A percentile compares a stretch with the other conserved stretches of the same genome.
Evolutionary conservation across 2,888 invertebrate species (phyloP).

Genomic region (Philopedon plagiatum): DNA sequence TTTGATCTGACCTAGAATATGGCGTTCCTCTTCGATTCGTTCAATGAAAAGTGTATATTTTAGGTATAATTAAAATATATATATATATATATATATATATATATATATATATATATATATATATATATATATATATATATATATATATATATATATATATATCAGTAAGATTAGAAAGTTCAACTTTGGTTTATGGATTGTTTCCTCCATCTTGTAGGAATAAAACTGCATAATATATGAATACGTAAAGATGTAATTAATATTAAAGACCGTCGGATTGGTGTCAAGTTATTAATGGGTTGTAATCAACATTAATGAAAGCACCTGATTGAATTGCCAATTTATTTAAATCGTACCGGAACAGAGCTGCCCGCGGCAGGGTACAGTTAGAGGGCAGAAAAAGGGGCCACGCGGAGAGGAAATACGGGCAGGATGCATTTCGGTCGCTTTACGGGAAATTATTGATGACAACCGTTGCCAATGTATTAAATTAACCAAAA

Average conservation of each 20-base stretch:
- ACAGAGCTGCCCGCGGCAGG: background rate
- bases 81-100: no score
- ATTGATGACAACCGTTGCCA: background rate
- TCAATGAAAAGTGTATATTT: no score
- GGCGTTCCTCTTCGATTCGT: no score
- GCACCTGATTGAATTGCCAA: conserved; percentile 3
- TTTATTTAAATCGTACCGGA: conserved; percentile 13
- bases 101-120: no score
- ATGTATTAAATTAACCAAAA: background rate
- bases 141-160: no score
- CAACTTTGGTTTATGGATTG: no score
- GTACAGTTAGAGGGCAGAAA: conserved; percentile 4
- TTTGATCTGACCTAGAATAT: no score
- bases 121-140: no score
- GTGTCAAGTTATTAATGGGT: conserved; percentile 3
- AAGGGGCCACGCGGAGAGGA: background rate
- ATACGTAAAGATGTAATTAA: background rate
- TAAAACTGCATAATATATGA: background rate
- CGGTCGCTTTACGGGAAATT: conserved; percentile 10
- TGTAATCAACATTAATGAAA: background rate
- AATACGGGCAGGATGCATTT: conserved; percentile 5
- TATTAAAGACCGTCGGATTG: background rate
- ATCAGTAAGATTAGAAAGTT: no score
- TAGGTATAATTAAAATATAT: no score
- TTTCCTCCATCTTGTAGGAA: background rate